These are phyloP conservation scores for Phyllopteryx taeniolatus DNA, from an alignment of 2,113 vertebrate species.

Conservation along the genomic window DNA sequence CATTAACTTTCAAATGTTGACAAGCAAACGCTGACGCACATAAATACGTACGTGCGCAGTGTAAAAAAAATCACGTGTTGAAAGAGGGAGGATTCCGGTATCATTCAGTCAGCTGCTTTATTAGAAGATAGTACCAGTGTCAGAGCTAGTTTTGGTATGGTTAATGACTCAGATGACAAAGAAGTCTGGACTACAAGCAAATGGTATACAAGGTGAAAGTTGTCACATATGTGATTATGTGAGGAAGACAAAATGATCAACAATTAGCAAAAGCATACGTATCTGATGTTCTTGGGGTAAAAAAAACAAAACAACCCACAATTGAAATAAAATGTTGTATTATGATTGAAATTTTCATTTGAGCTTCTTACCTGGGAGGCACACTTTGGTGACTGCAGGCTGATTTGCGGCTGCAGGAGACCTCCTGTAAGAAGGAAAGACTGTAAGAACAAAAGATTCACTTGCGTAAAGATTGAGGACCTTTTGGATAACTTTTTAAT, in stretches of 20 bases:
- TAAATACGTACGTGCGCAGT: neutral
- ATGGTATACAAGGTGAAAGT: slow-evolving; percentile 30
- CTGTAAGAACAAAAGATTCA: neutral
- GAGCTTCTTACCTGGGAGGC: slow-evolving; percentile 86
- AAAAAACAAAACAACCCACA: neutral
- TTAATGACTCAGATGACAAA: slow-evolving; percentile 59
- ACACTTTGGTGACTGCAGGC: slow-evolving; percentile 88
- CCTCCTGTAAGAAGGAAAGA: slow-evolving; percentile 76
- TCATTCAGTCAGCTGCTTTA: slow-evolving; percentile 11
- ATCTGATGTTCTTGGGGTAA: neutral
- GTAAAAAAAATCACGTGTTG: slow-evolving; percentile 3
- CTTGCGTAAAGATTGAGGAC: neutral
- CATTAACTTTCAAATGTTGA: neutral
- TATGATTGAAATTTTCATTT: slow-evolving; percentile 7
- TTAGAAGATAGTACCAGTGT: neutral
- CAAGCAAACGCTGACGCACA: neutral
- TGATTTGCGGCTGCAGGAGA: slow-evolving; percentile 85
- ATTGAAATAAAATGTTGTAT: neutral
- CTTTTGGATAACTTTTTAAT: neutral
- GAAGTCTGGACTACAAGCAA: slow-evolving; percentile 34
- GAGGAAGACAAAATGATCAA: neutral
- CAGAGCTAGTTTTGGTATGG: slow-evolving; percentile 7
- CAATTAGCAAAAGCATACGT: neutral
- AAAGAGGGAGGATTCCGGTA: slow-evolving; percentile 24
- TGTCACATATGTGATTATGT: slow-evolving; percentile 53